phyloP scores from a whole-genome alignment of 2,113 vertebrate genomes.

The Podocnemis expansa region DNA sequence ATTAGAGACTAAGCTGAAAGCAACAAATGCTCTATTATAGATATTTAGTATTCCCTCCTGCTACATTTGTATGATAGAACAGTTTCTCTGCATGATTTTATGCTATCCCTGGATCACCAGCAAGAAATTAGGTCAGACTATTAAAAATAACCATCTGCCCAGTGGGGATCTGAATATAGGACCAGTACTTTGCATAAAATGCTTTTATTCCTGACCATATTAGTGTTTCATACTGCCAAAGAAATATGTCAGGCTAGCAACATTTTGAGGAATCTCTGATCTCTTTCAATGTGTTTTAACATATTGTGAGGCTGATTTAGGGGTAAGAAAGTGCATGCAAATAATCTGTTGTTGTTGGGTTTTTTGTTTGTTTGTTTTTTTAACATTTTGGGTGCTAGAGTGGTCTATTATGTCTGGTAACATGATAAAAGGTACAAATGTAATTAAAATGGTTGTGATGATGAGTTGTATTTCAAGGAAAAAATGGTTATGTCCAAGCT shows the following conservation, averaged over 20 bases:
- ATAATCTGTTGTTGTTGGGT: neutral
- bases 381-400: neutral
- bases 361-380: no score
- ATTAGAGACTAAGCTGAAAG: conserved; percentile 2
- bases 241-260: conserved; percentile 40
- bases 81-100: conserved; percentile 35
- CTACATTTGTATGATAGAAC: conserved; percentile 17
- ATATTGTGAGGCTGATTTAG: neutral
- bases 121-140: conserved; percentile 72
- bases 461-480: conserved; percentile 56
- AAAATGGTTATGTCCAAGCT: neutral
- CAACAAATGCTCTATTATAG: conserved; percentile 15
- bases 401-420: conserved; percentile 1
- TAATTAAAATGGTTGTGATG: conserved; percentile 39
- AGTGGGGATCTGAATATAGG: conserved; percentile 54
- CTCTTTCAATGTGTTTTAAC: neutral
- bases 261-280: conserved; percentile 25
- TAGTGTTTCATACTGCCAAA: neutral
- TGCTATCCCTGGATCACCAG: conserved; percentile 53
- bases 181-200: conserved; percentile 36
- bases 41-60: neutral
- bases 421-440: conserved; percentile 5
- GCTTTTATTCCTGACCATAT: conserved; percentile 53
- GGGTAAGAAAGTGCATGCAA: neutral
- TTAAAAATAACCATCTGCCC: conserved; percentile 75